Percentiles rank a stretch among this genome's conserved stretches.
These are phyloP conservation scores for Cinclus mexicanus DNA, from an alignment of 2,113 vertebrate genomes.

Conservation along the genomic window DNA sequence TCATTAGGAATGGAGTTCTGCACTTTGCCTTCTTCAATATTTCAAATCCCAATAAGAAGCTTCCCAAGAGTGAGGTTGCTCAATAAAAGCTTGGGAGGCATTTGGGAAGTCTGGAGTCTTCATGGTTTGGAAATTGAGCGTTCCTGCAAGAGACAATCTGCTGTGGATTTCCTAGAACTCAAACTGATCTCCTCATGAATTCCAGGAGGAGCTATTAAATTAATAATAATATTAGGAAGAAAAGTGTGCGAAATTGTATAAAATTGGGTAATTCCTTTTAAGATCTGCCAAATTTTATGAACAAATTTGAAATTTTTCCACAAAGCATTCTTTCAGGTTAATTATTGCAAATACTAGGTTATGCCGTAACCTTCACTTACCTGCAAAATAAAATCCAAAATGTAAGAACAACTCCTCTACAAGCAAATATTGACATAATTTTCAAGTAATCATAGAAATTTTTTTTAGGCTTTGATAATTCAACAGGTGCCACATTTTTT, in stretches of 20 bases:
- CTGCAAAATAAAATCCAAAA: not conserved
- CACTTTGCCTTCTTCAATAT: not conserved
- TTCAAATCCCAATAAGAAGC: not conserved
- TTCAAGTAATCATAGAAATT: not conserved
- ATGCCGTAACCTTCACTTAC: not conserved
- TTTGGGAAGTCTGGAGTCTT: not conserved
- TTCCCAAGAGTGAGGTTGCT: not conserved
- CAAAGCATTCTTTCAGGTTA: not conserved
- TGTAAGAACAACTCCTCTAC: not conserved
- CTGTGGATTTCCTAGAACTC: not conserved
- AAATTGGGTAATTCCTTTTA: not conserved
- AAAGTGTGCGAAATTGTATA: not conserved
- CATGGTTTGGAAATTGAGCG: not conserved
- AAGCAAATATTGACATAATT: not conserved
- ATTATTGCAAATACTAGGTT: not conserved
- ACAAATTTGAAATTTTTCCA: not conserved
- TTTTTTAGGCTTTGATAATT: not conserved
- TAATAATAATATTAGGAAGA: not conserved
- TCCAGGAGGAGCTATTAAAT: not conserved
- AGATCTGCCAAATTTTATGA: not conserved
- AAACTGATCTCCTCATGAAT: not conserved
- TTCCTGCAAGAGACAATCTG: not conserved
- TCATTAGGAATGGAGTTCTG: not conserved
- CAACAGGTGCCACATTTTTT: not conserved
- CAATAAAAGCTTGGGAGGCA: not conserved